Base-by-base conservation (phyloP, 2,113 vertebrate species). In the Lagopus muta region DNA sequence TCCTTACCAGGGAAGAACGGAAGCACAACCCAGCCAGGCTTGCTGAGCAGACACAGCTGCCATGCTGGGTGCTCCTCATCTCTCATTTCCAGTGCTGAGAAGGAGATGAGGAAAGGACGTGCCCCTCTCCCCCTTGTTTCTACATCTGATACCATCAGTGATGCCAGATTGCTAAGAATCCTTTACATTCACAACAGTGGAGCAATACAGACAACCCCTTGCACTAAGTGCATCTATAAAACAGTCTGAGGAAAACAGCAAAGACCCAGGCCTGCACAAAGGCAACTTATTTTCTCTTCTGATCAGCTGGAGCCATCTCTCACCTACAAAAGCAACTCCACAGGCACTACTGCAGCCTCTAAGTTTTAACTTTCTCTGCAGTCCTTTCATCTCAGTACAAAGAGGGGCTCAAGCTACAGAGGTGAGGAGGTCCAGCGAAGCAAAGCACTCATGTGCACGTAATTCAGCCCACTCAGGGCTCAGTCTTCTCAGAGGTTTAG, bases 231-330 rank as follows among this genome's bases (percentile, higher is more conserved):
- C 54, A 79, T 55, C 60, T 50, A 54, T 82, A 77, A 89, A 89
- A 91, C 1, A 47, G 42, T 32, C 81, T 69, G 64, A 77, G 48
- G 34, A 80, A 88, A 74, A 60, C 9, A 40, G 69, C 36, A 72
- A 75, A 80, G 73, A 50, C 54, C 48, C 30, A 14, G 67, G 61
- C 45, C 67, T 38, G 65, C 54, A 96, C 94, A 96, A 94, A 93
- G 74, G 60, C 71, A 82, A 60, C 72, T 73, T 81, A 83, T 89
- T 82, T 94, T 91, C 82, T 77, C 50, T 69, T 65, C 43, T 82
- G 74, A 96, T 94, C 94, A 85, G 67, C 75, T 77, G 84, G 75
- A 94, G 91, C 87, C 82, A 94, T 94, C 94, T 93, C 89, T 91
- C 65, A 60, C 52, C 64, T 64, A 90, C 93, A 95, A 94, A 95